Conservation (phyloP, 2,113 vertebrate genomes). For the Anser cygnoides region DNA sequence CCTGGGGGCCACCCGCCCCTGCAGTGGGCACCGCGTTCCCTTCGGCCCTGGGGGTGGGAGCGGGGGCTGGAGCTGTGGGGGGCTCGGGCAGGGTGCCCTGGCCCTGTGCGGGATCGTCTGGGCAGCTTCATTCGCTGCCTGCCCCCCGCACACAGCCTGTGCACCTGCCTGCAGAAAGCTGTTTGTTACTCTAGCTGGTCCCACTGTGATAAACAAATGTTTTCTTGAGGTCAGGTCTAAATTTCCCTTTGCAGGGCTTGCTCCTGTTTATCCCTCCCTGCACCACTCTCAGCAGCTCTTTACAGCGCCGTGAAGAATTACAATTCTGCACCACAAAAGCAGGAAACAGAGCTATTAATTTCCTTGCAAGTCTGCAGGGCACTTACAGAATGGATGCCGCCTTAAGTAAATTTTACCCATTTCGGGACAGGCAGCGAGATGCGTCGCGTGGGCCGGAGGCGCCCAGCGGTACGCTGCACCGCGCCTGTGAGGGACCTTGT, state of each 20-base stretch:
- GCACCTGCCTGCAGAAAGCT: background rate
- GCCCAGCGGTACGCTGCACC: background rate
- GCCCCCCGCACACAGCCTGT: background rate
- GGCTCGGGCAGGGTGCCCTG: no score
- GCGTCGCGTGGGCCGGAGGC: no score
- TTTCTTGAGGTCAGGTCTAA: background rate
- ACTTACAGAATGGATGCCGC: background rate
- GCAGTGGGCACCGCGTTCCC: no score
- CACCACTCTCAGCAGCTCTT: background rate
- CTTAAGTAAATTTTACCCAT: background rate
- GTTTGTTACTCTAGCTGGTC: background rate
- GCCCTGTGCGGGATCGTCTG: background rate
- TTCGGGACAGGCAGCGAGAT: background rate
- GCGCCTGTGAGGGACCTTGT: rapidly evolving
- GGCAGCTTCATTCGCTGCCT: background rate
- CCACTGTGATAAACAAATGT: background rate
- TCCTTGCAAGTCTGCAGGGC: constrained; percentile 9
- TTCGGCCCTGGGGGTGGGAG: no score
- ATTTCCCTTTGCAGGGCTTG: background rate
- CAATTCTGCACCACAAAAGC: constrained; percentile 51
- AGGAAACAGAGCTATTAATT: constrained; percentile 49
- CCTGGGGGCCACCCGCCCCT: no score
- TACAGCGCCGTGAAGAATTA: constrained; percentile 4
- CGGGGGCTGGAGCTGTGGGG: no score
- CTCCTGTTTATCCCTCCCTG: background rate